These are phyloP conservation scores for Elanus axillaris DNA, from an alignment of 2,113 vertebrate genomes.

Conservation along the genomic window DNA sequence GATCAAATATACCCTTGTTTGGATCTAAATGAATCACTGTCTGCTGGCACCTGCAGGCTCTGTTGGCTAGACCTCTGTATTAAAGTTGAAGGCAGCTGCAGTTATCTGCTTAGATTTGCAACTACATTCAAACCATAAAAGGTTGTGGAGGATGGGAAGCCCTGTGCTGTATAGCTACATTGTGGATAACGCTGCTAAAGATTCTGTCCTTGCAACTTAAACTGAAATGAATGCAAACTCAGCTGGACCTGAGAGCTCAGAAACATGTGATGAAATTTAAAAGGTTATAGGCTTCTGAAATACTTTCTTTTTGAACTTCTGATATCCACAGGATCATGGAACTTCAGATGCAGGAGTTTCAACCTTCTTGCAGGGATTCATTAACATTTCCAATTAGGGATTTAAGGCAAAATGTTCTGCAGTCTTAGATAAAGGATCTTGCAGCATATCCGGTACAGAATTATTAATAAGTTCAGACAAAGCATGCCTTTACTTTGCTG, in stretches of 20 bases:
- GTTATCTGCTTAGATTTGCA: conserved; percentile 39
- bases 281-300: background rate
- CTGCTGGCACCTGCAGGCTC: conserved; percentile 46
- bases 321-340: background rate
- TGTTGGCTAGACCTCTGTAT: background rate
- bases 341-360: background rate
- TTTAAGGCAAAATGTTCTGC: conserved; percentile 3
- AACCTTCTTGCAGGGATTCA: background rate
- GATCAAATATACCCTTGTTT: conserved; percentile 44
- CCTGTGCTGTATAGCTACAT: background rate
- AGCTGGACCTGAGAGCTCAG: background rate
- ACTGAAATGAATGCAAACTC: background rate
- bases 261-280: background rate
- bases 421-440: conserved; percentile 13
- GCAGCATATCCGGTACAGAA: conserved; percentile 13
- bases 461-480: conserved; percentile 40
- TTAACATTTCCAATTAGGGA: conserved; percentile 1
- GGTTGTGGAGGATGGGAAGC: conserved; percentile 24
- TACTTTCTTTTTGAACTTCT: background rate
- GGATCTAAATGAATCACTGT: conserved; percentile 53
- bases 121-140: background rate
- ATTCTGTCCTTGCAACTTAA: conserved; percentile 21
- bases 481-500: conserved; percentile 19
- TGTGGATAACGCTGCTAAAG: conserved; percentile 41
- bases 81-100: conserved; percentile 38